These are phyloP conservation scores for Paraescarpia echinospica DNA, from an alignment of 1,140 invertebrate genomes.

Conservation along the genomic window DNA sequence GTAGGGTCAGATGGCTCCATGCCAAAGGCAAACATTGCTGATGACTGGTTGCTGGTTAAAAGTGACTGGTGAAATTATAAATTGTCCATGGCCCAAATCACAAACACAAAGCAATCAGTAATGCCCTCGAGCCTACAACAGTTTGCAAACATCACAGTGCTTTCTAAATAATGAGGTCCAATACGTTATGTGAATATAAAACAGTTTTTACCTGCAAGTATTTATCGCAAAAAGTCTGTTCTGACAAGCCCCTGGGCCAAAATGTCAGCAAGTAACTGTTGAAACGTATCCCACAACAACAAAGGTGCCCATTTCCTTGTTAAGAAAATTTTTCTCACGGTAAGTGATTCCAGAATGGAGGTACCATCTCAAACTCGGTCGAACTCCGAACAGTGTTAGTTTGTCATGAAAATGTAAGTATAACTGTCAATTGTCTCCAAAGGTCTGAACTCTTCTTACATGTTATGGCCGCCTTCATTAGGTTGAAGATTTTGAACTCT, in stretches of 20 bases:
- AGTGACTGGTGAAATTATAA: not conserved
- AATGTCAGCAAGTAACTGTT: not conserved
- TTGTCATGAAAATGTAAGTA: no score
- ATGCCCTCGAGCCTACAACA: not conserved
- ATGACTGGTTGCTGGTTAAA: not conserved
- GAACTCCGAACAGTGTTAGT: no score
- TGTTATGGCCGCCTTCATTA: no score
- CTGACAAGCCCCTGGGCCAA: not conserved
- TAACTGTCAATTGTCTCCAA: not conserved
- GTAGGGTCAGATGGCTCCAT: not conserved
- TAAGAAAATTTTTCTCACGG: not conserved
- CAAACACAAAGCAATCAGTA: not conserved
- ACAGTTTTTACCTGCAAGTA: not conserved
- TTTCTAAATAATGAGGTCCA: not conserved
- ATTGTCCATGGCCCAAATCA: not conserved
- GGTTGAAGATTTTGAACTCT: no score
- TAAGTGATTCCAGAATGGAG: not conserved
- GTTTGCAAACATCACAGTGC: not conserved
- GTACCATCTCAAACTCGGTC: not conserved
- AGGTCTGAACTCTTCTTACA: not conserved
- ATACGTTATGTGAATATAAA: not conserved
- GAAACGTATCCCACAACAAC: not conserved
- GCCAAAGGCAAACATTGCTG: not conserved
- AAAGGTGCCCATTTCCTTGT: not conserved
- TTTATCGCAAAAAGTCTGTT: not conserved